Base-by-base conservation (phyloP, 2,888 invertebrate species). In the Philopedon plagiatum region DNA sequence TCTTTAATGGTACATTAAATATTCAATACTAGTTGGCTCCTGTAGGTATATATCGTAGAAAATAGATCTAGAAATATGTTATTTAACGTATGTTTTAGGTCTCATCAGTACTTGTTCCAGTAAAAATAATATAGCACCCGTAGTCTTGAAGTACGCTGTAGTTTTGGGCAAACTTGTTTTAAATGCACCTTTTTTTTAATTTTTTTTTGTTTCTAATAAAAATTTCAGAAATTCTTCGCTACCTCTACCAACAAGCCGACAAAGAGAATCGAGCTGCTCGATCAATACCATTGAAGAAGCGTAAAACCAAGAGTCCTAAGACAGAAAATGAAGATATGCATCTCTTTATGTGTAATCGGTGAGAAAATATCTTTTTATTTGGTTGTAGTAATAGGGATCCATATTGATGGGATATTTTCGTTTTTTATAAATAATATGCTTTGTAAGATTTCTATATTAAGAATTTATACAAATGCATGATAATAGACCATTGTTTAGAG, bases 351-450 rank as follows among this genome's bases (percentile, higher is more conserved):
- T 76, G 58, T 26, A 74, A 13, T 68, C 72, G 29, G 49, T 76
- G 39, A 66, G 71, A 13, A 73, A 70, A 79, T 44, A 15, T 9
- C 7, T 5, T 5, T 13, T 5, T 49, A 21, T 49, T 49, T 49
- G 23, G 49, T 19, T 15, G 9, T 72, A 81, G 9, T 82, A 49
- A 23, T 21, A 5, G 60, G 88, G 88, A n/a, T n/a, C n/a, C n/a
- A n/a, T n/a, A n/a, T n/a, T n/a, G n/a, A n/a, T n/a, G n/a, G n/a
- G n/a, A n/a, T n/a, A n/a, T n/a, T n/a, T n/a, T n/a, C n/a, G n/a
- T n/a, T n/a, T n/a, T n/a, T n/a, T n/a, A n/a, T n/a, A n/a, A n/a
- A n/a, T n/a, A n/a, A n/a, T n/a, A n/a, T n/a, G n/a, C n/a, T n/a
- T n/a, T n/a, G n/a, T n/a, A n/a, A n/a, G n/a, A n/a, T n/a, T n/a